Evolutionary conservation across 2,113 vertebrate species (phyloP), one percentile per base, ranked within the genome.

Genomic region (Sceloporus undulatus): DNA sequence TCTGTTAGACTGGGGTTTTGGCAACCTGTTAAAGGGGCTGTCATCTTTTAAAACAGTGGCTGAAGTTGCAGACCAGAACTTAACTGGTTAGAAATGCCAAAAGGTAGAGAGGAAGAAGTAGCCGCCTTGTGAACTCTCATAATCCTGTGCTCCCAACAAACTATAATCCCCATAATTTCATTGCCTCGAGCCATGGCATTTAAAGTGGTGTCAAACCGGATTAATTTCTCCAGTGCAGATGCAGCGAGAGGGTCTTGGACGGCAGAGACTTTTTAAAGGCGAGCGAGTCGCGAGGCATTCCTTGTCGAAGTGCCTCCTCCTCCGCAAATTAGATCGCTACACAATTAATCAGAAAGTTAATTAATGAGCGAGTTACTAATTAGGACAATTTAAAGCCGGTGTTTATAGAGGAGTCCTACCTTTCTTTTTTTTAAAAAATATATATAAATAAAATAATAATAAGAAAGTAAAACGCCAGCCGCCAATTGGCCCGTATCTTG

Each of bases 331-430:
- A 96, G 95, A 96, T 97, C 96, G 96, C 96, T 97, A 97, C 96
- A 96, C 97, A 97, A 97, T 97, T 97, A 97, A 97, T 97, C 96
- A 96, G 95, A 97, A 97, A 97, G 96, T 96, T 97, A 97, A 97
- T 97, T 97, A 97, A 97, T 97, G 96, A 97, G 93, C 97, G 96
- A 97, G 95, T 97, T 97, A 96, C 96, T 97, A 97, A 97, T 97
- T 97, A 97, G 96, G 93, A 96, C 96, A 96, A 97, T 97, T 96
- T 95, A 88, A 97, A 97, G 95, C 91, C 95, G 96, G 94, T 96
- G 96, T 97, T 97, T 97, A 96, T 96, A 95, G 93, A 94, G 95
- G 93, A 94, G 95, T 92, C 95, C 95, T 95, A 88, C 90, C 94
- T 96, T 56, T 71, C 13, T 18, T 18, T 4, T 34, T 34, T 34